Conservation (phyloP, 2,797 vertebrate genomes). For the Spondyliosoma cantharus region DNA sequence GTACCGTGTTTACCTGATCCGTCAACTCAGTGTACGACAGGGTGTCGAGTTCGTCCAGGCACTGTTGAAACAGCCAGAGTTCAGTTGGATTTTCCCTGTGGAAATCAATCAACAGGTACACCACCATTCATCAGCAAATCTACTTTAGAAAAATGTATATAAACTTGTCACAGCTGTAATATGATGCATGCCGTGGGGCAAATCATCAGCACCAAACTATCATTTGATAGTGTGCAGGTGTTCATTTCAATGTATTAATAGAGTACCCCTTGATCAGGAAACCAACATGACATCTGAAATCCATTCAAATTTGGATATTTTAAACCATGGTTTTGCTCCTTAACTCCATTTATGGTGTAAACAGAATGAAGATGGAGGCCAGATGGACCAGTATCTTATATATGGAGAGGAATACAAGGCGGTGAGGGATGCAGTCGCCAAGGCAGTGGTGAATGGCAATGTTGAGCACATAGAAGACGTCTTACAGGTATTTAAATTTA, state of each 20-base stretch:
- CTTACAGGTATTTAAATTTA: conserved; percentile 80
- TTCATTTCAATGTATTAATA: not conserved
- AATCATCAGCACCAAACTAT: not conserved
- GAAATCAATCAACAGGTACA: conserved; percentile 60
- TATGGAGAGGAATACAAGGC: conserved; percentile 59
- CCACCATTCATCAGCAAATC: not conserved
- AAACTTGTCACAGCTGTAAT: not conserved
- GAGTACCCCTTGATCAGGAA: not conserved
- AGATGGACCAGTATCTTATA: conserved; percentile 59
- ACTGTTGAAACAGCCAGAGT: conserved; percentile 35
- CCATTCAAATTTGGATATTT: not conserved
- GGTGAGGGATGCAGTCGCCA: conserved; percentile 54
- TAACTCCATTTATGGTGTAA: not conserved
- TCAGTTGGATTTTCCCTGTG: conserved; percentile 55
- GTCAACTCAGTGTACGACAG: conserved; percentile 38
- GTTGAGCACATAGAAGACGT: conserved; percentile 62
- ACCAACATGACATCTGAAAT: not conserved
- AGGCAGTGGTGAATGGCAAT: conserved; percentile 61
- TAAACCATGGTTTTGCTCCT: not conserved
- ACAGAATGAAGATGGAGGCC: conserved; percentile 51
- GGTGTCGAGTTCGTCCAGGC: conserved; percentile 41
- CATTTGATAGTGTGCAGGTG: not conserved
- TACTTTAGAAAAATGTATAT: not conserved
- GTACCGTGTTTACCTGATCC: conserved; percentile 63
- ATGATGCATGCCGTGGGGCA: not conserved